A percentile compares a stretch with the other conserved stretches of the same genome.
These are phyloP conservation scores for Poeciliopsis infans DNA, from an alignment of 2,797 vertebrate genomes.

Conservation along the genomic window DNA sequence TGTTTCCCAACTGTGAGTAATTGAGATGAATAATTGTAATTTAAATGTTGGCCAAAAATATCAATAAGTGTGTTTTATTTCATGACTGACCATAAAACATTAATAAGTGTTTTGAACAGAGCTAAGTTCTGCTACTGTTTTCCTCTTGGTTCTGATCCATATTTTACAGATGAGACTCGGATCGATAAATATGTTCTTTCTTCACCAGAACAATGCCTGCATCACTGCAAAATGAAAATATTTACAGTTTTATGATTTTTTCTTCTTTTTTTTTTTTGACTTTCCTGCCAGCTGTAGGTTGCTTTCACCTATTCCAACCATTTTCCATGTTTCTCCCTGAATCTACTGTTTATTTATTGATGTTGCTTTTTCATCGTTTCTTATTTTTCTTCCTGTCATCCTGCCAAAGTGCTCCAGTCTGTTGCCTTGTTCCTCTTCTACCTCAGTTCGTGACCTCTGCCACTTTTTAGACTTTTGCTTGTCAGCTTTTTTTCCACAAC, in stretches of 20 bases:
- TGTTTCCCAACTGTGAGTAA: background rate
- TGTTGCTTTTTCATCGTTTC: background rate
- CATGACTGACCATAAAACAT: background rate
- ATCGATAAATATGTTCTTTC: background rate
- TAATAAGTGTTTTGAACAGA: background rate
- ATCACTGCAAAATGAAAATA: background rate
- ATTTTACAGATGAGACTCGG: background rate
- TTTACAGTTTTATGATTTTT: background rate
- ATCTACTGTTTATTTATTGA: background rate
- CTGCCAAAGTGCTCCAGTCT: constrained; percentile 9
- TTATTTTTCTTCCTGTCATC: constrained; percentile 1
- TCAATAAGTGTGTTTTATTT: background rate
- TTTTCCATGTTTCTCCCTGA: background rate
- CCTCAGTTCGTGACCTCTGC: constrained; percentile 21
- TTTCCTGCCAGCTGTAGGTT: background rate
- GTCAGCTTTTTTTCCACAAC: background rate
- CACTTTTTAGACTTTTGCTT: constrained; percentile 17
- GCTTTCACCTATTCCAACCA: background rate
- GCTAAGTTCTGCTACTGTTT: background rate
- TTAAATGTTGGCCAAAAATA: background rate
- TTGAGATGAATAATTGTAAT: background rate
- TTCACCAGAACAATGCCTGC: background rate
- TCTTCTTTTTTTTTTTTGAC: too few relatives aligned
- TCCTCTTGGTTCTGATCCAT: background rate
- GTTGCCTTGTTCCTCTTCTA: constrained; percentile 16